A percentile compares a stretch with the other conserved stretches of the same genome.
These are phyloP conservation scores for Chlorodrepanis virens DNA, from an alignment of 2,113 vertebrate species.

Conservation along the genomic window DNA sequence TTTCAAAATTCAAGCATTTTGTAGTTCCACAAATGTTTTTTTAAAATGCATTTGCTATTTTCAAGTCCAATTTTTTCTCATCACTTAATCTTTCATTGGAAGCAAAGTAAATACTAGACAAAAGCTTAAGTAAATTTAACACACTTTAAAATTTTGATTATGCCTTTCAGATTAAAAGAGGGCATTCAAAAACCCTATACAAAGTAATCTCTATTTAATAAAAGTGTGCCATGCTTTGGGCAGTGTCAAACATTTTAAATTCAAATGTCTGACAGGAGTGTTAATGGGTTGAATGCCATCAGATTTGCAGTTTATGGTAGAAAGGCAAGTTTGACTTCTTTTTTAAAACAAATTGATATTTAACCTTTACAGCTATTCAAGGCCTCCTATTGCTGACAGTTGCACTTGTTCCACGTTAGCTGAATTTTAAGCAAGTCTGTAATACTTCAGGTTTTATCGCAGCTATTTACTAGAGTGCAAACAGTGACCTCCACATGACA, in stretches of 20 bases:
- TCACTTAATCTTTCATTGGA: not conserved
- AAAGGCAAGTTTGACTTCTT: conserved; percentile 45
- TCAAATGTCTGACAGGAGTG: not conserved
- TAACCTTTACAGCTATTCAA: conserved; percentile 65
- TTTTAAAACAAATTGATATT: conserved; percentile 66
- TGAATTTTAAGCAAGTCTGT: conserved; percentile 63
- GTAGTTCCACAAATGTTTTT: not conserved
- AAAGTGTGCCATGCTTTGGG: not conserved
- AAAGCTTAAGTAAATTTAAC: not conserved
- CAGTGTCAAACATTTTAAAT: not conserved
- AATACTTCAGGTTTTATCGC: conserved; percentile 50
- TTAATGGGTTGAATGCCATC: conserved; percentile 23
- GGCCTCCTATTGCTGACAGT: conserved; percentile 55
- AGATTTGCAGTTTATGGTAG: conserved; percentile 17
- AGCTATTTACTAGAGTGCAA: conserved; percentile 45
- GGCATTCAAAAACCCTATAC: not conserved
- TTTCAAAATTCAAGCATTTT: not conserved
- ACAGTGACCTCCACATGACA: conserved; percentile 57
- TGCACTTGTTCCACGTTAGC: conserved; percentile 30
- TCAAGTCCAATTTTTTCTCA: not conserved
- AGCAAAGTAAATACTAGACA: not conserved
- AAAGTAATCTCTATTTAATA: not conserved
- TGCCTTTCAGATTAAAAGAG: not conserved
- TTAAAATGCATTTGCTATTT: not conserved
- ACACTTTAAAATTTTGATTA: not conserved